These are phyloP conservation scores for Neopelma chrysocephalum DNA, from an alignment of 2,797 vertebrate species.

Conservation along the genomic window DNA sequence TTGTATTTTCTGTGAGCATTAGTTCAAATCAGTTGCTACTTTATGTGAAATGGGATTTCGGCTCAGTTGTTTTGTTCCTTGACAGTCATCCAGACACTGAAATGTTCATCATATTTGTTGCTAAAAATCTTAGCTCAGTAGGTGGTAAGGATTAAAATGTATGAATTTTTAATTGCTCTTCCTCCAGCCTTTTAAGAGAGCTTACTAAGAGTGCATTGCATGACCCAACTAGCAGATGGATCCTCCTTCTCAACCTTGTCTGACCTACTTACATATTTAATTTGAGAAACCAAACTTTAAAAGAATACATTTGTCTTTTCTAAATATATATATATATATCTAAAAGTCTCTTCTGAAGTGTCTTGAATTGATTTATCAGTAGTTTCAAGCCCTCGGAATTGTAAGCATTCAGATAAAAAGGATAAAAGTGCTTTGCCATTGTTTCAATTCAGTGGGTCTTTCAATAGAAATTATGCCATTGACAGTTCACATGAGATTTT, in stretches of 20 bases:
- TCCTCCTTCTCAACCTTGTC: constrained; percentile 5
- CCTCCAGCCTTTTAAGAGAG: constrained; percentile 7
- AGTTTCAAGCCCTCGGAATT: constrained; percentile 20
- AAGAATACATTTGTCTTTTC: neutral
- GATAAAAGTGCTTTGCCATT: neutral
- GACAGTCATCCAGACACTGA: neutral
- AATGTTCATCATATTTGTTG: constrained; percentile 51
- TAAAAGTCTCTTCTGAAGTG: constrained; percentile 6
- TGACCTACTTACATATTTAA: constrained; percentile 58
- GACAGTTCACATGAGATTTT: neutral
- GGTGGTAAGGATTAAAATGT: constrained; percentile 51
- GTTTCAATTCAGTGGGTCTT: neutral
- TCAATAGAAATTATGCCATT: neutral
- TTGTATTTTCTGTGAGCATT: neutral
- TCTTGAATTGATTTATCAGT: constrained; percentile 45
- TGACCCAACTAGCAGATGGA: constrained; percentile 50
- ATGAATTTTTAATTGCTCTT: constrained; percentile 71
- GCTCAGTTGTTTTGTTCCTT: neutral
- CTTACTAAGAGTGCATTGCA: constrained; percentile 54
- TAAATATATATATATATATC: constrained; percentile 34
- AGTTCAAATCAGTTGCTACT: neutral
- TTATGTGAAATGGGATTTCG: neutral
- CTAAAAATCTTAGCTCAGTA: constrained; percentile 38
- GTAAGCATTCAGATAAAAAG: constrained; percentile 25
- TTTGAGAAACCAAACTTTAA: constrained; percentile 43